These are phyloP conservation scores for Coregonus clupeaformis DNA, from an alignment of 2,113 vertebrate species.

Conservation along the genomic window DNA sequence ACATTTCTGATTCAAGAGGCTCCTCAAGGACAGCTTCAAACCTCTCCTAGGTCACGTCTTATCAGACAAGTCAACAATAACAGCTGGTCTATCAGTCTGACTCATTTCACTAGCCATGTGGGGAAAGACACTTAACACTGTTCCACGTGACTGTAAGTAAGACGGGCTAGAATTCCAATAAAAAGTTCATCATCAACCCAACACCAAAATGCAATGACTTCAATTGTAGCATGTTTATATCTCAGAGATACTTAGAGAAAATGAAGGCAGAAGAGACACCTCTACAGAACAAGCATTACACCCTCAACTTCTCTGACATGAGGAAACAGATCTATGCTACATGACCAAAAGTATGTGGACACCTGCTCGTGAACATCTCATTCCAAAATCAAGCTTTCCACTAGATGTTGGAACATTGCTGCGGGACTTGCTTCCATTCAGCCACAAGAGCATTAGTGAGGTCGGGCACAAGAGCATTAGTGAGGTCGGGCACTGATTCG, in stretches of 20 bases:
- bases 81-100: slow-evolving; percentile 49
- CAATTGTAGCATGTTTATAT: neutral
- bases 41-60: slow-evolving; percentile 36
- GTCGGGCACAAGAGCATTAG: no score
- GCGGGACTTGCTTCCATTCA: no score
- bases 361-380: no score
- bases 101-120: slow-evolving; percentile 39
- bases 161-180: neutral
- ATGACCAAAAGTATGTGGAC: no score
- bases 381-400: no score
- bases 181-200: neutral
- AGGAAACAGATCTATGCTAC: neutral
- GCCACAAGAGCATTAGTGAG: no score
- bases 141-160: slow-evolving; percentile 23
- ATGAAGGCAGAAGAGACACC: neutral
- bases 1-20: slow-evolving; percentile 61
- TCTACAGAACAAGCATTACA: neutral
- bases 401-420: no score
- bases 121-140: slow-evolving; percentile 35
- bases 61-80: slow-evolving; percentile 61
- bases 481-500: no score
- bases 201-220: neutral
- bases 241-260: no score
- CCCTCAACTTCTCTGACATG: neutral
- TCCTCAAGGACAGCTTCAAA: slow-evolving; percentile 44